These are phyloP conservation scores for Cheilosia urbana DNA, from an alignment of 2,888 invertebrate species.

Conservation along the genomic window DNA sequence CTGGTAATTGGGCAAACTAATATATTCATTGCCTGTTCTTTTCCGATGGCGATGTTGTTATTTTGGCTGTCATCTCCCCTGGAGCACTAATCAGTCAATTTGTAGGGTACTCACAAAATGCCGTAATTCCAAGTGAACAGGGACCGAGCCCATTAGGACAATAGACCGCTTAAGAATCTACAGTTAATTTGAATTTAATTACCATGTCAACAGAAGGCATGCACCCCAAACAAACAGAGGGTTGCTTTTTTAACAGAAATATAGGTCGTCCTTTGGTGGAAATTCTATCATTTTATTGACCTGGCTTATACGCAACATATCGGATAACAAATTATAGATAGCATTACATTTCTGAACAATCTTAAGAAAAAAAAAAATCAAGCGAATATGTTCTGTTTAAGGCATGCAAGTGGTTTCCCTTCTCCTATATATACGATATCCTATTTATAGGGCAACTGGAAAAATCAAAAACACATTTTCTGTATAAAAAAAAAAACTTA, in stretches of 20 bases:
- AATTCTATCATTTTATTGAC: too few species aligned
- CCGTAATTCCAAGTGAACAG: constrained; percentile 44
- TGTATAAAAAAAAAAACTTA: constrained; percentile 84
- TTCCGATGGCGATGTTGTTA: neutral
- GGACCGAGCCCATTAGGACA: constrained; percentile 19
- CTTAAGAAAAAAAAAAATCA: too few species aligned
- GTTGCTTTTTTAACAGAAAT: neutral
- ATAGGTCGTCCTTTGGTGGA: too few species aligned
- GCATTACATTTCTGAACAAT: too few species aligned
- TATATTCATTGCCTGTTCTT: constrained; percentile 42
- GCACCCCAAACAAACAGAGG: neutral
- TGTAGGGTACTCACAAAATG: constrained; percentile 51
- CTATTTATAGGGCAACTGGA: too few species aligned
- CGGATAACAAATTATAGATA: too few species aligned
- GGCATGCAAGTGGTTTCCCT: too few species aligned
- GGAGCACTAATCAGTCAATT: constrained; percentile 57
- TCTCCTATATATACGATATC: too few species aligned
- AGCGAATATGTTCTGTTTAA: too few species aligned
- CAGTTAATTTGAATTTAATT: constrained; percentile 13
- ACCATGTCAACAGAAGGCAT: constrained; percentile 7
- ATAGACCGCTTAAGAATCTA: constrained; percentile 20
- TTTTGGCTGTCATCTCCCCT: neutral
- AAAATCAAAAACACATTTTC: neutral
- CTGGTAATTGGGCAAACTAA: constrained; percentile 61
- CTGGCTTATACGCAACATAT: too few species aligned